Percentiles rank a stretch among this genome's conserved stretches.
These are phyloP conservation scores for Mythimna impura DNA, from an alignment of 2,888 invertebrate species.

Conservation along the genomic window DNA sequence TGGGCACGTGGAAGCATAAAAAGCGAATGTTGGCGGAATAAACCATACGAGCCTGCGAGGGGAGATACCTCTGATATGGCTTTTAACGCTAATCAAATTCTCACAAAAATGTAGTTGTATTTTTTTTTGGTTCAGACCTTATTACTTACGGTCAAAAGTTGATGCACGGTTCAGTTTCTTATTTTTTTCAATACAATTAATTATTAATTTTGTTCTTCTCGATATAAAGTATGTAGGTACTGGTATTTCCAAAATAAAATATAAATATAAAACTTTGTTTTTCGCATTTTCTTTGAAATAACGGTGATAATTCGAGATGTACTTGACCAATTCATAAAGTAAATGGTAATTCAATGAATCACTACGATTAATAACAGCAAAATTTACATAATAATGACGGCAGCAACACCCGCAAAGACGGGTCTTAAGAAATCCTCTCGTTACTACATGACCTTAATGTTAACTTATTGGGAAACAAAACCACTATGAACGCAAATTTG, in stretches of 20 bases:
- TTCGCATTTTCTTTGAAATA: neutral
- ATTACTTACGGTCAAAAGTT: conserved; percentile 3
- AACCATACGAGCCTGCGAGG: conserved; percentile 54
- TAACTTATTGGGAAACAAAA: conserved; percentile 73
- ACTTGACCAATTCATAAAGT: conserved; percentile 14
- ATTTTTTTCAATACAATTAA: neutral
- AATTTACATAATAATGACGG: conserved; percentile 21
- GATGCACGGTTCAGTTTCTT: no score
- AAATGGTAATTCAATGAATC: conserved; percentile 15
- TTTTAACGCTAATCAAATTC: conserved; percentile 59
- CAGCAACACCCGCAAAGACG: conserved; percentile 37
- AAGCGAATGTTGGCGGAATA: conserved; percentile 72
- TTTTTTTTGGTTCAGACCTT: neutral
- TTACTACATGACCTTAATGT: conserved; percentile 63
- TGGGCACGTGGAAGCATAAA: conserved; percentile 76
- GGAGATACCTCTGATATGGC: conserved; percentile 46
- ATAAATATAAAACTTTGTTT: no score
- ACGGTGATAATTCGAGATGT: neutral
- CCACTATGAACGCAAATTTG: conserved; percentile 73
- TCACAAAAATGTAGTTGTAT: conserved; percentile 23
- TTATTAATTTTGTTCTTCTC: no score
- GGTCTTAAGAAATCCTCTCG: conserved; percentile 42
- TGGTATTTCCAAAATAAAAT: conserved; percentile 7
- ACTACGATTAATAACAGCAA: conserved; percentile 16
- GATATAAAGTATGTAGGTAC: neutral